Percentiles rank a stretch among this genome's conserved stretches.
Evolutionary conservation across 2,113 vertebrate species (phyloP).

Genomic region (Xiphophorus couchianus): DNA sequence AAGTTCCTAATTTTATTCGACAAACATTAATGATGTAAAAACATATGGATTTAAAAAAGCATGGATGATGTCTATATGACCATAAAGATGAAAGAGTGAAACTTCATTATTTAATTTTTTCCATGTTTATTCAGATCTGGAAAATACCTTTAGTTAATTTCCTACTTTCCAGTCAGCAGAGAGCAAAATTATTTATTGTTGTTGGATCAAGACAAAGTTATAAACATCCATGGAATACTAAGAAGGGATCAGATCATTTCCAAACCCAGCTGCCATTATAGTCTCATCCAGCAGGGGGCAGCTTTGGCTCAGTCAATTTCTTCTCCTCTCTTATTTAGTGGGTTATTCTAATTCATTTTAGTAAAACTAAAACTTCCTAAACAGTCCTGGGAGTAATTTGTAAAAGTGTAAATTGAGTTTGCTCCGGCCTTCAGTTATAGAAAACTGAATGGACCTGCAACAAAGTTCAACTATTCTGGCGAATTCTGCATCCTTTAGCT

Average conservation of each 20-base stretch:
- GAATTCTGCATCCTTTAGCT: no score
- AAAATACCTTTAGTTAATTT: no score
- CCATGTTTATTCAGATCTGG: background rate
- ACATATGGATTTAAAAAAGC: background rate
- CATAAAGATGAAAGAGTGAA: background rate
- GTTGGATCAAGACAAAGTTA: no score
- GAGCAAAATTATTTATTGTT: no score
- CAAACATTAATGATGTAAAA: background rate
- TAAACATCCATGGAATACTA: background rate
- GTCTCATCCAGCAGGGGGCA: constrained; percentile 26
- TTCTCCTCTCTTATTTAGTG: background rate
- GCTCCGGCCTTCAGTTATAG: no score
- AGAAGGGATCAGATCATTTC: background rate
- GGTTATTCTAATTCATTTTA: background rate
- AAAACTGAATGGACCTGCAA: no score
- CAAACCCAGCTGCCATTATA: background rate
- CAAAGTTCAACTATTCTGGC: no score
- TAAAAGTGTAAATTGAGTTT: no score
- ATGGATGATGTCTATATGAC: background rate
- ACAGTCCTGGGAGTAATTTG: no score
- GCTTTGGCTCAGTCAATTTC: constrained; percentile 3
- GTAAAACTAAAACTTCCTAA: no score
- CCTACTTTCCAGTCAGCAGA: no score
- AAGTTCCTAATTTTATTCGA: background rate
- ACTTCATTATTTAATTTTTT: background rate